Evolutionary conservation across 2,113 vertebrate species (phyloP).

Genomic region (Thamnophis sirtalis): DNA sequence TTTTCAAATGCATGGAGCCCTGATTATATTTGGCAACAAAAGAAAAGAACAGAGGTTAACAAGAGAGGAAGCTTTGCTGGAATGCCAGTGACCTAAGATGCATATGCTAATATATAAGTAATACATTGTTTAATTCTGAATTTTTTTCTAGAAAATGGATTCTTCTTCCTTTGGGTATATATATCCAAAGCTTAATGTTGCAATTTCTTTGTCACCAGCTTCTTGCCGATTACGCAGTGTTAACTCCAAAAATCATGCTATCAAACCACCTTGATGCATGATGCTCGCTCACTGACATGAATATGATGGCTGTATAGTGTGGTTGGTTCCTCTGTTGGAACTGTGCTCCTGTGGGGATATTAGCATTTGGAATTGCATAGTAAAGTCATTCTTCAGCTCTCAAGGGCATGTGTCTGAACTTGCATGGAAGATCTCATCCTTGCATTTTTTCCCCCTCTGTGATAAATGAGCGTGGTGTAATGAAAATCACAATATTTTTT

Average conservation of each 20-base stretch:
- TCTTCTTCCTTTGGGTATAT: neutral
- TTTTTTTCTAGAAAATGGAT: neutral
- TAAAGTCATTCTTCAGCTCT: constrained; percentile 56
- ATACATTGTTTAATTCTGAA: neutral
- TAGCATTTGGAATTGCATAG: constrained; percentile 56
- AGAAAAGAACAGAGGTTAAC: neutral
- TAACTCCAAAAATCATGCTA: constrained; percentile 40
- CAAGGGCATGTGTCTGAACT: constrained; percentile 61
- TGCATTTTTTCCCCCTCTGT: constrained; percentile 22
- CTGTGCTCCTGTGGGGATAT: constrained; percentile 52
- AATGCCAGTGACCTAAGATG: neutral
- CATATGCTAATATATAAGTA: constrained; percentile 1
- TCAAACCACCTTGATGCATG: constrained; percentile 49
- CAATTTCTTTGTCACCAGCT: neutral
- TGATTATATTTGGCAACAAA: neutral
- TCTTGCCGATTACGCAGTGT: constrained; percentile 30
- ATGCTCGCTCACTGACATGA: constrained; percentile 53
- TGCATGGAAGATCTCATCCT: constrained; percentile 52
- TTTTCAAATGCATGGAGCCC: neutral
- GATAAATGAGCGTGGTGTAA: constrained; percentile 49
- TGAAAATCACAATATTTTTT: constrained; percentile 61
- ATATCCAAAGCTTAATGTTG: constrained; percentile 10
- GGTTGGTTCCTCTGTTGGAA: constrained; percentile 44
- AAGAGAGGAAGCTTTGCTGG: no score
- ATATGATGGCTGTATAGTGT: constrained; percentile 43